Evolutionary conservation across 2,113 vertebrate genomes (phyloP), one percentile per base, ranked within the genome.

Genomic region (Crotophaga sulcirostris): DNA sequence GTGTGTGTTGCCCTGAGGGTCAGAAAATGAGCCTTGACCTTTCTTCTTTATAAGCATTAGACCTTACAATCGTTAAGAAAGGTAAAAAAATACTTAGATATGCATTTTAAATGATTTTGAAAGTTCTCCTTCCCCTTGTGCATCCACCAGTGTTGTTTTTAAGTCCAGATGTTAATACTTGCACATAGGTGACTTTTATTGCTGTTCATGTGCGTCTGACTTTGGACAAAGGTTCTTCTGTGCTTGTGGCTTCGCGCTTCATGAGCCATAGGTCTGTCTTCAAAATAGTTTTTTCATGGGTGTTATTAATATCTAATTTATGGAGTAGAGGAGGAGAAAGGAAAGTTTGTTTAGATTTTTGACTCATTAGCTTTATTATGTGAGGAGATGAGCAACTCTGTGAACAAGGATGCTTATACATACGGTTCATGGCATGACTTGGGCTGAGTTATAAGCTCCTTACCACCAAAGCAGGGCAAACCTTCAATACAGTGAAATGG

Each of bases 151-250:
- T 20, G 21, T 40, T 95, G 38, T 59, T 93, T 92, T 88, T 78
- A 87, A 92, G 60, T 59, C 84, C 87, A 88, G 90, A 81, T 96
- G 82, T 89, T 91, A 93, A 56, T 88, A 63, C 51, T 94, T 94
- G 62, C 42, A 40, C 56, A 34, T 52, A 89, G 79, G 60, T 89
- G 52, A 63, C 8, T 89, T 93, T 94, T 87, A 78, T 13, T n/a
- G 73, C 68, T 17, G 23, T 74, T 81, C 82, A 80, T 8, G 20
- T 40, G 16, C 75, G 67, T 33, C 83, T 91, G 79, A 76, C 40
- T 77, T 55, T 52, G 59, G 33, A 91, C 92, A 91, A 95, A 91
- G 51, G 42, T 26, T 91, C 70, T 94, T 95, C 81, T 90, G 82
- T 93, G 79, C 62, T 58, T 33, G 64, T 92, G 56, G 64, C 34